Evolutionary conservation across 2,888 invertebrate species (phyloP).

Genomic region (Agapetus fuscipes): DNA sequence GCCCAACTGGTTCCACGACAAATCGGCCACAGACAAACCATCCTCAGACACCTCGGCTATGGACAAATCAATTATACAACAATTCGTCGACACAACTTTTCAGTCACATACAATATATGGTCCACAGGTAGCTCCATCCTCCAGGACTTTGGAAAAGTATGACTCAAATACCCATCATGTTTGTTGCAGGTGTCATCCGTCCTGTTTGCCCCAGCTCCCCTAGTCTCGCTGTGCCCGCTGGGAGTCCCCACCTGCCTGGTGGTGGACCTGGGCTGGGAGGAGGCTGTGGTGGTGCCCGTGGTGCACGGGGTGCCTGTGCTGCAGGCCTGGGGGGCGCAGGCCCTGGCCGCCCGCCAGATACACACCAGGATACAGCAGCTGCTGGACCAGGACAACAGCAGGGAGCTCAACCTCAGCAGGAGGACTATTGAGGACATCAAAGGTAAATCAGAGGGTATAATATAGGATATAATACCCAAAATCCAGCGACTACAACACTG

Average conservation of each 20-base stretch:
- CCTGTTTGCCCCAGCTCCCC: constrained; percentile 75
- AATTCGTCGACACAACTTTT: too few species aligned
- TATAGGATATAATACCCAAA: too few species aligned
- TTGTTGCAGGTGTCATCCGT: constrained; percentile 63
- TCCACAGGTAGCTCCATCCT: too few species aligned
- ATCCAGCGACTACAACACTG: neutral
- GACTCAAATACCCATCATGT: too few species aligned
- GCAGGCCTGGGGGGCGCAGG: constrained; percentile 72
- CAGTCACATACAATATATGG: too few species aligned
- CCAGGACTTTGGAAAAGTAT: too few species aligned
- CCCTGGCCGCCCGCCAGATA: constrained; percentile 65
- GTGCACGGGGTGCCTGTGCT: constrained; percentile 82
- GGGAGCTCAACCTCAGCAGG: constrained; percentile 42
- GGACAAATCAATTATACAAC: too few species aligned
- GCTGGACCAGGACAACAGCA: constrained; percentile 37
- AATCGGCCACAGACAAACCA: too few species aligned
- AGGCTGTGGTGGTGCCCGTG: constrained; percentile 73
- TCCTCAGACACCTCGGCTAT: too few species aligned
- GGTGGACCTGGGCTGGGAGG: constrained; percentile 78
- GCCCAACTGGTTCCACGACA: too few species aligned
- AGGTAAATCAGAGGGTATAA: too few species aligned
- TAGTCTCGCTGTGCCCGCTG: constrained; percentile 74
- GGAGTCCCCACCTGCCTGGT: constrained; percentile 77
- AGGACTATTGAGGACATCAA: constrained; percentile 65
- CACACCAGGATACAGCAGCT: constrained; percentile 50